A percentile compares a stretch with the other conserved stretches of the same genome.
Evolutionary conservation across 2,888 invertebrate species (phyloP).

Genomic region (Lamellibrachia columna): DNA sequence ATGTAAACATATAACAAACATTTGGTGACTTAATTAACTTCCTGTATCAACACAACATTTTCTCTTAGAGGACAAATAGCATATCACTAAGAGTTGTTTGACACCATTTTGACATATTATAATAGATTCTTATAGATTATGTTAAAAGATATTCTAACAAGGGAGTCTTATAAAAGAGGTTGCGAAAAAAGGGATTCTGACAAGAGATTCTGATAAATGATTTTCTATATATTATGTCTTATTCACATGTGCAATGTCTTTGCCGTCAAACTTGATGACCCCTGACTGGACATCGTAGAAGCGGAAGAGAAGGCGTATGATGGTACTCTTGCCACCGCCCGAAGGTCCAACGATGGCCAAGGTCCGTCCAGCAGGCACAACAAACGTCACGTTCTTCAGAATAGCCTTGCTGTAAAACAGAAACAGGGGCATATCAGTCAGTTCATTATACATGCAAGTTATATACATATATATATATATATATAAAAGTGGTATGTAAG

Average conservation of each 20-base stretch:
- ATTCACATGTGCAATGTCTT: slow-evolving; percentile 57
- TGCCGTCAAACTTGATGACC: slow-evolving; percentile 60
- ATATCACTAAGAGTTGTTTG: neutral
- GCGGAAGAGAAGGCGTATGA: slow-evolving; percentile 66
- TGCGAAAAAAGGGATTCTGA: no score
- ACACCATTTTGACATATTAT: neutral
- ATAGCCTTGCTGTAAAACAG: slow-evolving; percentile 56
- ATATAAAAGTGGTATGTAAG: no score
- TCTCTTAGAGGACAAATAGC: neutral
- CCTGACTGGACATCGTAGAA: slow-evolving; percentile 66
- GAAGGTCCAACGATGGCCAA: slow-evolving; percentile 55
- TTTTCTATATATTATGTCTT: neutral
- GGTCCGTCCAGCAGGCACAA: slow-evolving; percentile 62
- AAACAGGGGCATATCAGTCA: neutral
- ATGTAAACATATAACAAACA: no score
- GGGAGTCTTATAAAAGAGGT: no score
- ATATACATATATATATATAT: neutral
- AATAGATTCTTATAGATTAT: no score
- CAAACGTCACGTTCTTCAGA: slow-evolving; percentile 56
- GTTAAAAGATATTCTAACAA: no score
- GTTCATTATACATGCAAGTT: neutral
- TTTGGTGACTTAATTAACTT: no score
- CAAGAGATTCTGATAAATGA: no score
- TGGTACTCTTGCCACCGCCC: slow-evolving; percentile 65
- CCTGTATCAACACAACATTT: no score